phyloP scores from a whole-genome alignment of 2,113 vertebrate species.

The Xiphophorus couchianus region DNA sequence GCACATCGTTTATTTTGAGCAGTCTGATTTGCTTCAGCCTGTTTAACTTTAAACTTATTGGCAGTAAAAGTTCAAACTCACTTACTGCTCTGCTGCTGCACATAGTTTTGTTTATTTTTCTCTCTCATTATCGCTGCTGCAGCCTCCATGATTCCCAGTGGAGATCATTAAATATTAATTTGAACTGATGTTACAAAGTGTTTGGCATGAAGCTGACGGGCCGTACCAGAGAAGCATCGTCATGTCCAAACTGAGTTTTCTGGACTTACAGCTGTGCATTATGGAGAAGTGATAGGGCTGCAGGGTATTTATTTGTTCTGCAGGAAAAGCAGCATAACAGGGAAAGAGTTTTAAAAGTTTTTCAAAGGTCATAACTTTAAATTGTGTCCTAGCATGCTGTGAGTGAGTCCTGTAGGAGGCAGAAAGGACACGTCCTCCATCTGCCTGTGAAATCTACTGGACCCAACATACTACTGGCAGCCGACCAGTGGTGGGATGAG shows the following conservation, averaged over 20 bases:
- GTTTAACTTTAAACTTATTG: conserved; percentile 1
- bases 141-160: conserved; percentile 17
- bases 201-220: conserved; percentile 35
- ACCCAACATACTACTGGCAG: conserved; percentile 38
- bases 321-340: conserved; percentile 58
- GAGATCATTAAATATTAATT: conserved; percentile 40
- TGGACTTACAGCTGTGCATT: conserved; percentile 34
- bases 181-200: conserved; percentile 28
- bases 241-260: conserved; percentile 39
- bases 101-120: conserved; percentile 24
- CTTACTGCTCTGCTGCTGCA: background rate
- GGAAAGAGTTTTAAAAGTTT: conserved; percentile 28
- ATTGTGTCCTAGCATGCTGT: conserved; percentile 30
- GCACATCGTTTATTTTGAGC: conserved; percentile 25
- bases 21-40: conserved; percentile 15
- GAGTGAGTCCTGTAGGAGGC: conserved; percentile 38
- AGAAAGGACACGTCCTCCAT: conserved; percentile 63
- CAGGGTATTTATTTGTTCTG: conserved; percentile 73
- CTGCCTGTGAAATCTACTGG: conserved; percentile 32
- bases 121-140: conserved; percentile 10
- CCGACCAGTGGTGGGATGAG: conserved; percentile 21
- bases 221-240: conserved; percentile 26
- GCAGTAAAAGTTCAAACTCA: conserved; percentile 7
- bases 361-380: conserved; percentile 30
- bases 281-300: conserved; percentile 61